Base-by-base conservation (phyloP, 2,888 invertebrate genomes). In the Polydrusus cervinus region DNA sequence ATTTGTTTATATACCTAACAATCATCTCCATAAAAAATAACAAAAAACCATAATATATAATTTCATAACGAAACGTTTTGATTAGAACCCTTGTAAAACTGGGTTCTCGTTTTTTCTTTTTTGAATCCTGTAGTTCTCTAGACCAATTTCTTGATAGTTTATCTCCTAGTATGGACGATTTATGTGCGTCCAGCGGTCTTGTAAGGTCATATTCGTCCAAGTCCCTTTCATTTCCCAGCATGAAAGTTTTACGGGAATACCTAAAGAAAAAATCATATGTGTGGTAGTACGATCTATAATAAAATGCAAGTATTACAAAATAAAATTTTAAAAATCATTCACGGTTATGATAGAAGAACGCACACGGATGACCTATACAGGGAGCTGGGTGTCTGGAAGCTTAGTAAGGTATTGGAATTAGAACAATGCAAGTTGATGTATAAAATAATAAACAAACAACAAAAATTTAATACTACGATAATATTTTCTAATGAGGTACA, bases 111-210 rank as follows among this genome's bases (percentile, higher is more conserved):
- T 88, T 87, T n/a, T 86, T 82, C 45, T 81, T 81, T 10, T 82
- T 81, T 0, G 89, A 87, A 70, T 85, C 86, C 55, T 88, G 86
- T 49, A 89, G 80, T 87, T 93, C 91, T 77, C 88, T 87, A 43
- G 89, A 83, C 92, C 93, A 92, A 82, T 89, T 88, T 79, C 89
- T 88, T 83, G 92, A 90, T 43, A 93, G 86, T 82, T 87, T 88
- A 43, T 90, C 88, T n/a, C 92, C 93, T 53, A 92, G 87, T 76
- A 81, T 82, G 53, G 89, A 88, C 0, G 93, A 92, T 75, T 89
- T 87, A 81, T 93, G 94, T 77, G 89, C 88, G 66, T 90, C 89
- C 9, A 91, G 87, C 0, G 93, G 92, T 82, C 91, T 89, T 34
- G 93, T 91, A 25, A 95, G 87, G 86, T 95, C 94, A 40, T 78